These are phyloP conservation scores for human DNA, from an alignment of 2,113 vertebrate species.

Conservation along the genomic window GRCh38 chr2:185048501-185049000, in stretches of 20 bases:
- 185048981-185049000: neutral
- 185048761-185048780: neutral
- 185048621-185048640: neutral
- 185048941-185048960: neutral
- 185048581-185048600: neutral
- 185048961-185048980: neutral
- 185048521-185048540: neutral
- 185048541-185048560: neutral
- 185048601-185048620: neutral
- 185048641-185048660: neutral
- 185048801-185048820: neutral
- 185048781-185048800: neutral
- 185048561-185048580: neutral
- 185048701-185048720: neutral
- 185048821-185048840: neutral
- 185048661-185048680: neutral
- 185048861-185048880: neutral
- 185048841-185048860: neutral
- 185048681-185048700: neutral
- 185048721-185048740: neutral
- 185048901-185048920: neutral
- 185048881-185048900: neutral
- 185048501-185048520: neutral
- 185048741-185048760: neutral
- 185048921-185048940: neutral